These are phyloP conservation scores for Epizoanthus fatuus DNA, from an alignment of 92 coral and sea anemone species.

Conservation along the genomic window DNA sequence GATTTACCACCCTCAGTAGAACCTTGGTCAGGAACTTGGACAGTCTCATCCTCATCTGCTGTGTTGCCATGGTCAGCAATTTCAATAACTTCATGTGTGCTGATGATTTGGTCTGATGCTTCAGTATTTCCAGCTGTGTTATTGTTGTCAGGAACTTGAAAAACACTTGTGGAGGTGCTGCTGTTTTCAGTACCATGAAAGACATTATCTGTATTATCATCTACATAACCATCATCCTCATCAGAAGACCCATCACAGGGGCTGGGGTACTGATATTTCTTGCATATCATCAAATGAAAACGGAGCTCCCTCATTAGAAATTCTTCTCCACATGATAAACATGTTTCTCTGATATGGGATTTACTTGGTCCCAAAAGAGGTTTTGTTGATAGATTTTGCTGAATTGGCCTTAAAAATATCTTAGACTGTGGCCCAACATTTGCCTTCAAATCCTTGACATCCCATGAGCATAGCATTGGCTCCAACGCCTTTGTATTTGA, in stretches of 20 bases:
- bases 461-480: conserved; percentile 34
- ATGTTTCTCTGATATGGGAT: conserved; percentile 21
- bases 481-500: conserved; percentile 27
- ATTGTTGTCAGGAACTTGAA: conserved; percentile 25
- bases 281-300: conserved; percentile 28
- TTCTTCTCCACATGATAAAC: conserved; percentile 24
- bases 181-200: conserved; percentile 25
- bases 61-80: conserved; percentile 13
- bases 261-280: conserved; percentile 16
- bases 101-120: conserved; percentile 16
- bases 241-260: conserved; percentile 15
- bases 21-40: conserved; percentile 27
- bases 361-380: conserved; percentile 28
- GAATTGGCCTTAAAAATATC: conserved; percentile 33
- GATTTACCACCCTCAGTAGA: conserved; percentile 21
- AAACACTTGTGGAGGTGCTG: conserved; percentile 16
- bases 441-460: conserved; percentile 39
- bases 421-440: conserved; percentile 28
- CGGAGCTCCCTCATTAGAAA: conserved; percentile 39
- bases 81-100: conserved; percentile 25
- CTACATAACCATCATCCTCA: conserved; percentile 31
- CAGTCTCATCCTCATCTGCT: neutral
- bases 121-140: conserved; percentile 24
- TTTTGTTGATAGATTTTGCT: conserved; percentile 41
- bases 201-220: conserved; percentile 15